Conservation (phyloP, 2,888 invertebrate genomes). For the Parnassius mnemosyne region DNA sequence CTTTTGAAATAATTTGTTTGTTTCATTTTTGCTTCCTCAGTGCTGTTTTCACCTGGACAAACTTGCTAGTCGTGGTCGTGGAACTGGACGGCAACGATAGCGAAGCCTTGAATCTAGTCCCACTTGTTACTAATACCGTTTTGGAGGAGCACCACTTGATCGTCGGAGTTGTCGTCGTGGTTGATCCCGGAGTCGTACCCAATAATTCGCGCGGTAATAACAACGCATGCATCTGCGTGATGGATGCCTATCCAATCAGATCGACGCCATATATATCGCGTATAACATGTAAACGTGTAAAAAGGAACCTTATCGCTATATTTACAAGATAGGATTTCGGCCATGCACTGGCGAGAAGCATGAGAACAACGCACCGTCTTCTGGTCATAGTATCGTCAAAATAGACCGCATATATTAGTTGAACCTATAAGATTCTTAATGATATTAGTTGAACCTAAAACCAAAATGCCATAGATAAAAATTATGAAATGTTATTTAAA, state of each 20-base stretch:
- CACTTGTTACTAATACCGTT: conserved; percentile 97
- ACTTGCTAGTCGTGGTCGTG: conserved; percentile 98
- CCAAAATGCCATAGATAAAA: no score
- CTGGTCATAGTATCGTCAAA: background rate
- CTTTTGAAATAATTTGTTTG: no score
- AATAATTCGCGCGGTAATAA: conserved; percentile 98
- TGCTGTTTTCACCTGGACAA: conserved; percentile 99
- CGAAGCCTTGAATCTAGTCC: conserved; percentile 99
- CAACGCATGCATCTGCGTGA: conserved; percentile 99
- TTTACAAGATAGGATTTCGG: background rate
- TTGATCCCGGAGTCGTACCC: conserved; percentile 97
- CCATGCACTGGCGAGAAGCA: background rate
- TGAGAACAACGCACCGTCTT: background rate
- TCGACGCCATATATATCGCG: conserved; percentile 99
- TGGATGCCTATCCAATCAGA: conserved; percentile 98
- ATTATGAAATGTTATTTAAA: no score
- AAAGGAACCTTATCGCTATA: background rate
- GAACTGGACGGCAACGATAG: conserved; percentile 98
- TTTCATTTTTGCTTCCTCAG: conserved; percentile 72
- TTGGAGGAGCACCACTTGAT: conserved; percentile 99
- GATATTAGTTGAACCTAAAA: no score
- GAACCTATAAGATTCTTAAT: no score
- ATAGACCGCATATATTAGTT: no score
- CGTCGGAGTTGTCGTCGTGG: conserved; percentile 99
- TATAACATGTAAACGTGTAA: conserved; percentile 94